Percentiles rank a stretch among this genome's conserved stretches.
Evolutionary conservation across 2,113 vertebrate species (phyloP).

Genomic region (Triplophysa dalaica): DNA sequence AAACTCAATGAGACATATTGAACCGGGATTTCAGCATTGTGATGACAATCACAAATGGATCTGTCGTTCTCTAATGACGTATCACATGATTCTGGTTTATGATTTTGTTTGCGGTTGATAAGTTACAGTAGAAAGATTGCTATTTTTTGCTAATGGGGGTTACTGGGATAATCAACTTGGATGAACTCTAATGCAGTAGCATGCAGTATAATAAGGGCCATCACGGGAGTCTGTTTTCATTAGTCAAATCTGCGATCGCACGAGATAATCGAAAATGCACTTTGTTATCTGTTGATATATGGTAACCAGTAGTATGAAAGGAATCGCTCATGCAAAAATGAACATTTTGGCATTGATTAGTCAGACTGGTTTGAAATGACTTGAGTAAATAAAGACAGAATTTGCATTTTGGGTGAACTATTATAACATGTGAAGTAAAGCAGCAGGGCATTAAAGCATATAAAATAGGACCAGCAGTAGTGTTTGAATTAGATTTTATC

Average conservation of each 20-base stretch:
- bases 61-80: not conserved
- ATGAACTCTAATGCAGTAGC: not conserved
- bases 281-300: not conserved
- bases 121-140: not conserved
- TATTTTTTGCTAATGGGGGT: not conserved
- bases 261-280: not conserved
- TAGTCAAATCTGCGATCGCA: not conserved
- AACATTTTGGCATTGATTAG: too few relatives aligned
- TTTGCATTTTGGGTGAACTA: too few relatives aligned
- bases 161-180: slow-evolving; percentile 12
- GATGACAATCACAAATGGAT: not conserved
- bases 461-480: too few relatives aligned
- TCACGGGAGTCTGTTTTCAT: not conserved
- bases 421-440: not conserved
- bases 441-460: not conserved
- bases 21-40: not conserved
- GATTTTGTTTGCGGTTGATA: slow-evolving; percentile 4
- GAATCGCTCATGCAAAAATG: too few relatives aligned
- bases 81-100: not conserved
- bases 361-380: too few relatives aligned
- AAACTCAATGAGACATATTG: not conserved
- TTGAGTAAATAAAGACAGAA: too few relatives aligned
- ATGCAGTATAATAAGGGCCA: slow-evolving; percentile 4
- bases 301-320: not conserved
- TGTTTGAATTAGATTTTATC: slow-evolving; percentile 2